A percentile compares a stretch with the other conserved stretches of the same genome.
These are phyloP conservation scores for Auanema freiburgensis DNA, from an alignment of 2,888 invertebrate species.

Conservation along the genomic window DNA sequence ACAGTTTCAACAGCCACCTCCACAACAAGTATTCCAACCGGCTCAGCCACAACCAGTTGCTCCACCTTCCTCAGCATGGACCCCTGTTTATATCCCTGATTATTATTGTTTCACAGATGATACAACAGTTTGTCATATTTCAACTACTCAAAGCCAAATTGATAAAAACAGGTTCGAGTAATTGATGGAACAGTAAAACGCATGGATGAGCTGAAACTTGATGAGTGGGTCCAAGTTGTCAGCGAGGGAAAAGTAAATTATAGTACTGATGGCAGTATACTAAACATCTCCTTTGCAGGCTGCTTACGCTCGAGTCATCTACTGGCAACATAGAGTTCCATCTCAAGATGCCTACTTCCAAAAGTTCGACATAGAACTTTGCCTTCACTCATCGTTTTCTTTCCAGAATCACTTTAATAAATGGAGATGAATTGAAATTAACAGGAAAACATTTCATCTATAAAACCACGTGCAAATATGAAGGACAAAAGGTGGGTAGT, in stretches of 20 bases:
- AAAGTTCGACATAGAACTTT: background rate
- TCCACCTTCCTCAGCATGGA: background rate
- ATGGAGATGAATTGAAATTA: slow-evolving; percentile 5
- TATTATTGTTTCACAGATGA: slow-evolving; percentile 18
- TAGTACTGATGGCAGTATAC: too few relatives aligned
- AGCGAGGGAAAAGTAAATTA: background rate
- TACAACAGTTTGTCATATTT: slow-evolving; percentile 3
- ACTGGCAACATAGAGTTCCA: slow-evolving; percentile 13
- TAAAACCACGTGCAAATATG: background rate
- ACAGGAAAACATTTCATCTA: slow-evolving; percentile 10
- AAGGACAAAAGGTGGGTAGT: slow-evolving; percentile 4
- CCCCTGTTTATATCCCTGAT: too few relatives aligned
- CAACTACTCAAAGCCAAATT: background rate
- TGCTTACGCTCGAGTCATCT: background rate
- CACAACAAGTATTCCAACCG: too few relatives aligned
- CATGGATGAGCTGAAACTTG: slow-evolving; percentile 12
- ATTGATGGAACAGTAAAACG: background rate
- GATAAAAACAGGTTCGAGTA: slow-evolving; percentile 4
- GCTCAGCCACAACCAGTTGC: background rate
- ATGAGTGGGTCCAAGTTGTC: slow-evolving; percentile 1
- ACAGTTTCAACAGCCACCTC: too few relatives aligned
- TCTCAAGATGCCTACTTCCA: slow-evolving; percentile 6
- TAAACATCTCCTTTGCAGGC: background rate
- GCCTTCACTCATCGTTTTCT: background rate
- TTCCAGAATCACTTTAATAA: background rate